Percentiles rank a stretch among this genome's conserved stretches.
Conservation (phyloP, 2,888 invertebrate genomes). For the Pachycephus smyrnensis region DNA sequence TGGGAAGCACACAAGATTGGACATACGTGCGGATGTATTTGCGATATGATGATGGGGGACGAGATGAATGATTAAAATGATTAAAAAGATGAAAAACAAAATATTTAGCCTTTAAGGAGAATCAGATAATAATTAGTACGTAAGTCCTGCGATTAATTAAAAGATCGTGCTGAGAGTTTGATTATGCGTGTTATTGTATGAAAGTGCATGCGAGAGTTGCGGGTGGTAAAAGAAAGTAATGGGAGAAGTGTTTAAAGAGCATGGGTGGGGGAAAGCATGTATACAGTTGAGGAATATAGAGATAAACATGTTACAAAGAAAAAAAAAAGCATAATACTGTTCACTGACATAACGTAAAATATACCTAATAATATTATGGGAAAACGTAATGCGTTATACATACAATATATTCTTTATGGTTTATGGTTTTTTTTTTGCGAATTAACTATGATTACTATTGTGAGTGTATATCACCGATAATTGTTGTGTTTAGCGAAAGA, state of each 20-base stretch:
- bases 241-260: slow-evolving; percentile 8
- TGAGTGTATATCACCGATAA: slow-evolving; percentile 54
- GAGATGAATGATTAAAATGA: neutral
- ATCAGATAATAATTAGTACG: slow-evolving; percentile 65
- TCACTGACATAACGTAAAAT: slow-evolving; percentile 32
- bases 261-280: slow-evolving; percentile 12
- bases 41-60: neutral
- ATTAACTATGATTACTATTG: slow-evolving; percentile 47
- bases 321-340: slow-evolving; percentile 33
- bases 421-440: slow-evolving; percentile 40
- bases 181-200: neutral
- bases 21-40: neutral
- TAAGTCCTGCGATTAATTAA: slow-evolving; percentile 47
- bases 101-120: slow-evolving; percentile 41
- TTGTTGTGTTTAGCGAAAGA: slow-evolving; percentile 51
- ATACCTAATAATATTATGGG: slow-evolving; percentile 29
- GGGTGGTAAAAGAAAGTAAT: slow-evolving; percentile 6
- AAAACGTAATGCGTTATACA: slow-evolving; percentile 29
- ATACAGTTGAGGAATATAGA: slow-evolving; percentile 14
- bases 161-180: neutral
- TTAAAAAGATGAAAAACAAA: slow-evolving; percentile 22
- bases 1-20: neutral
- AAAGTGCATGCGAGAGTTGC: slow-evolving; percentile 10
- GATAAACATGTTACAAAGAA: slow-evolving; percentile 10
- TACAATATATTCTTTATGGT: slow-evolving; percentile 45